These are phyloP conservation scores for Pegoplata infirma DNA, from an alignment of 2,888 invertebrate genomes.

Conservation along the genomic window DNA sequence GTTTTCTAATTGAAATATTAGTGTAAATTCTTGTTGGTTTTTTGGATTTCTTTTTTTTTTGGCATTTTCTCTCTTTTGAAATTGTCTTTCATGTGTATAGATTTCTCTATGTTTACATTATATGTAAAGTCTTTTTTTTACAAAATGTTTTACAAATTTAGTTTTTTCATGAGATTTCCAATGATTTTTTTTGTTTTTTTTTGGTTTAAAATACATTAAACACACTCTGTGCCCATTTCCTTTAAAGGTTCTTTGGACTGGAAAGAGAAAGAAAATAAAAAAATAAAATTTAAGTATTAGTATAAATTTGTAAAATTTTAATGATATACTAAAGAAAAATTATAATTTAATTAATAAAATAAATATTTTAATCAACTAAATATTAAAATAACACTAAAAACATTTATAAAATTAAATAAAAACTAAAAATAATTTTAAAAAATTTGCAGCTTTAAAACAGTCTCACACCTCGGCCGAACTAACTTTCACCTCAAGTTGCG, in stretches of 20 bases:
- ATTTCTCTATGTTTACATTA: conserved; percentile 24
- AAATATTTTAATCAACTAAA: no score
- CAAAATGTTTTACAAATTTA: conserved; percentile 13
- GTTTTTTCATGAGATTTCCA: conserved; percentile 13
- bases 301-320: conserved; percentile 82
- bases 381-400: no score
- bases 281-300: conserved; percentile 32
- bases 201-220: conserved; percentile 80
- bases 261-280: conserved; percentile 76
- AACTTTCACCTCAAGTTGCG: no score
- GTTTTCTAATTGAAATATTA: conserved; percentile 43
- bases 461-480: no score
- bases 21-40: conserved; percentile 19
- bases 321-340: conserved; percentile 83
- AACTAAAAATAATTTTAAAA: no score
- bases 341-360: conserved; percentile 66
- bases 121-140: conserved; percentile 40
- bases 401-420: no score
- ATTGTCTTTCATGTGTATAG: conserved; percentile 22
- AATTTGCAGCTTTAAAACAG: no score
- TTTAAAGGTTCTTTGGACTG: conserved; percentile 91
- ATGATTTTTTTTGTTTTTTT: no score
- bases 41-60: conserved; percentile 30
- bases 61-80: conserved; percentile 9
- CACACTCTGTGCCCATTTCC: conserved; percentile 88